These are phyloP conservation scores for Choristoneura rosaceana DNA, from an alignment of 2,888 invertebrate species.

Conservation along the genomic window DNA sequence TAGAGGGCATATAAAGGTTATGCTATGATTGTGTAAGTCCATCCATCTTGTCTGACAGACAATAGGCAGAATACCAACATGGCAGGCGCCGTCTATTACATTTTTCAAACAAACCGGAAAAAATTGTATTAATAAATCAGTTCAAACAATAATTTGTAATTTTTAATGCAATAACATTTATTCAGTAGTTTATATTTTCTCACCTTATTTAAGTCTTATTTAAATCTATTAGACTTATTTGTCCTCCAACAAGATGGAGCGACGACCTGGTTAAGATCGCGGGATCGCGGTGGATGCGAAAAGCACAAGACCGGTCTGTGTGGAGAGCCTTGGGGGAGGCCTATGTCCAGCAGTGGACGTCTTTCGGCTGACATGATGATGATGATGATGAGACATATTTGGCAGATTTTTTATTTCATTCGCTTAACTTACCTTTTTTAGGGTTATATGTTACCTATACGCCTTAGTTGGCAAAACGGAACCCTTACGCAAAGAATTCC, in stretches of 20 bases:
- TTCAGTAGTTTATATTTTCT: no score
- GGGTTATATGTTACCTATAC: no score
- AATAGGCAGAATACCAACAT: conserved; percentile 31
- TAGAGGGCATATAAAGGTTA: conserved; percentile 47
- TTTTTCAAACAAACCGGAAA: conserved; percentile 25
- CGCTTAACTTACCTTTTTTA: no score
- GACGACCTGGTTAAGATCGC: no score
- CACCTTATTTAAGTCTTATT: not conserved
- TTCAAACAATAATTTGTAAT: not conserved
- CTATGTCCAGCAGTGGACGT: no score
- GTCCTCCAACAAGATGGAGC: no score
- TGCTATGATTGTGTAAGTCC: conserved; percentile 43
- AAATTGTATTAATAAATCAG: conserved; percentile 1
- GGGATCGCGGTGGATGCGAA: no score
- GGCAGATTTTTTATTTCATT: not conserved
- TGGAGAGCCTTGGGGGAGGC: no score
- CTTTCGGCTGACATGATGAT: no score
- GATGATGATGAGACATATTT: no score
- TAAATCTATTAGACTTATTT: no score
- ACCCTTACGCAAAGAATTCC: conserved; percentile 12
- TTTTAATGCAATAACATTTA: not conserved
- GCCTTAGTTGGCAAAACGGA: conserved; percentile 18
- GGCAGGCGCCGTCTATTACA: conserved; percentile 17
- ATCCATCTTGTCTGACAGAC: conserved; percentile 40
- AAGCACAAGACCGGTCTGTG: no score